These are phyloP conservation scores for Anthophora plumipes DNA, from an alignment of 2,888 invertebrate species.

Conservation along the genomic window DNA sequence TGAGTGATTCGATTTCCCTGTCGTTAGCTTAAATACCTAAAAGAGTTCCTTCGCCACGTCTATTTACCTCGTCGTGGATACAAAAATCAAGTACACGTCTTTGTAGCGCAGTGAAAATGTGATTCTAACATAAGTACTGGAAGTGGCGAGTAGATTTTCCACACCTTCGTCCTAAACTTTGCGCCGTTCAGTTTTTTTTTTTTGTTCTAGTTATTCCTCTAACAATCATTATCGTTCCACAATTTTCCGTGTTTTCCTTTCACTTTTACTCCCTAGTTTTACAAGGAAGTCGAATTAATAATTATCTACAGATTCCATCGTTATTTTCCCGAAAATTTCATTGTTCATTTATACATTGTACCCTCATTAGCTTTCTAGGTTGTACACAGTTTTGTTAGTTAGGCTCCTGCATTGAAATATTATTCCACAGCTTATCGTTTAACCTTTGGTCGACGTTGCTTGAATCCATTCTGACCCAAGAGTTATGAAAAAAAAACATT, in stretches of 20 bases:
- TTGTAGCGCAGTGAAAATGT: slow-evolving; percentile 39
- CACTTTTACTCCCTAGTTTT: not conserved
- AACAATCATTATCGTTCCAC: not conserved
- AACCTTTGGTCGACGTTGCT: too few species aligned
- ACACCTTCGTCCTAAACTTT: slow-evolving; percentile 46
- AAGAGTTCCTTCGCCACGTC: slow-evolving; percentile 7
- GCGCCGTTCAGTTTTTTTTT: slow-evolving; percentile 19
- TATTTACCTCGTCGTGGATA: slow-evolving; percentile 30
- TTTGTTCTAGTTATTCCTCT: not conserved
- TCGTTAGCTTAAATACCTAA: slow-evolving; percentile 39
- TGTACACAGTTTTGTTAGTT: not conserved
- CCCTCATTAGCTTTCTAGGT: not conserved
- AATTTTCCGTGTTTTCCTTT: not conserved
- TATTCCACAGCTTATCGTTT: not conserved
- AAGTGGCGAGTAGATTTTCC: slow-evolving; percentile 59
- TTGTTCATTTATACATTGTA: not conserved
- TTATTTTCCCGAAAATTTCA: not conserved
- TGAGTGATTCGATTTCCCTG: slow-evolving; percentile 28
- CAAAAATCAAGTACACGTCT: slow-evolving; percentile 69
- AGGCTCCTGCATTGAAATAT: not conserved
- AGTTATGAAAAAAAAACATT: too few species aligned
- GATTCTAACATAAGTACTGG: slow-evolving; percentile 60
- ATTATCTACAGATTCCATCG: not conserved
- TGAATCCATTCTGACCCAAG: too few species aligned
- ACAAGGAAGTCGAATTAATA: not conserved